Evolutionary conservation across 92 coral and sea anemone species (phyloP).

Genomic region (Epizoanthus ramosus): DNA sequence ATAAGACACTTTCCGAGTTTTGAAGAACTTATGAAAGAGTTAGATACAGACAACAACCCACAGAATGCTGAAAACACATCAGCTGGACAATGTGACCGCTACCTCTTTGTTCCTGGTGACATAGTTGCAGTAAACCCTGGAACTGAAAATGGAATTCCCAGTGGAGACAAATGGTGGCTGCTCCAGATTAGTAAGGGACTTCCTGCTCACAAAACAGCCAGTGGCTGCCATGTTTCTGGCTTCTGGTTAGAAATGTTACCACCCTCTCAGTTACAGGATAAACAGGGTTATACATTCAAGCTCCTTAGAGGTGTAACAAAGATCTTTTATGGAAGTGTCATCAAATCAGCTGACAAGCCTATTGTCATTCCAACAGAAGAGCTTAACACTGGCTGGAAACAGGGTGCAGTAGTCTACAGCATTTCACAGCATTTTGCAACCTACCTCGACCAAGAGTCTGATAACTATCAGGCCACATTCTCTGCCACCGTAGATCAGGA

Average conservation of each 20-base stretch:
- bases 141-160: slow-evolving; percentile 47
- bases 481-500: too few species aligned
- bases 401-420: slow-evolving; percentile 14
- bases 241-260: slow-evolving; percentile 53
- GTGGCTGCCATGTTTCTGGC: slow-evolving; percentile 51
- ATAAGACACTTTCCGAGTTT: too few species aligned
- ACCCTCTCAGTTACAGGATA: slow-evolving; percentile 38
- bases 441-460: too few species aligned
- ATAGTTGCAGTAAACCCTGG: slow-evolving; percentile 64
- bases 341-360: slow-evolving; percentile 32
- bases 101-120: slow-evolving; percentile 50
- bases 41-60: too few species aligned
- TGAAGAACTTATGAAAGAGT: too few species aligned
- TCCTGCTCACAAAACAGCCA: slow-evolving; percentile 17
- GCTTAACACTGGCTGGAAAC: slow-evolving; percentile 49
- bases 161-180: slow-evolving; percentile 55
- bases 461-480: too few species aligned
- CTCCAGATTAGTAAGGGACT: slow-evolving; percentile 49
- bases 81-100: slow-evolving; percentile 30
- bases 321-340: slow-evolving; percentile 44
- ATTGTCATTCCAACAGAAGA: slow-evolving; percentile 23
- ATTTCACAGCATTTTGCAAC: too few species aligned
- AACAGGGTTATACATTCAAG: slow-evolving; percentile 41
- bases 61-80: too few species aligned
- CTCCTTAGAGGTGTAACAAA: slow-evolving; percentile 24